phyloP scores from a whole-genome alignment of 2,888 invertebrate species.

The Aporophyla nigra region DNA sequence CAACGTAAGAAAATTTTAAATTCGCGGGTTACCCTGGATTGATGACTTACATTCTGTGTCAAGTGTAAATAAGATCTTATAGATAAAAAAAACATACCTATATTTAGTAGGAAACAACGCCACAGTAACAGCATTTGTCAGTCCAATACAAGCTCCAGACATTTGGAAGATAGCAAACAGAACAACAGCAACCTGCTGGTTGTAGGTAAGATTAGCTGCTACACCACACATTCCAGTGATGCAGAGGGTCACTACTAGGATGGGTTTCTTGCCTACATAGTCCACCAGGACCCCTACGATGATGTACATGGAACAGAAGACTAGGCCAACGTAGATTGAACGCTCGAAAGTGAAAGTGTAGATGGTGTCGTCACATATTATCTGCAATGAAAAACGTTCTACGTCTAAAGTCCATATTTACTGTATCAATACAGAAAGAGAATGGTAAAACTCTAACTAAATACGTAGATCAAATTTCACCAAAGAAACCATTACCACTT shows the following conservation, averaged over 20 bases:
- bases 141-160: conserved; percentile 90
- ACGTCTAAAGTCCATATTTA: not conserved
- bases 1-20: too few relatives aligned
- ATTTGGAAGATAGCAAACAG: conserved; percentile 90
- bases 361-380: conserved; percentile 88
- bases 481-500: not conserved
- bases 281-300: conserved; percentile 91
- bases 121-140: conserved; percentile 90
- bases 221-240: conserved; percentile 90
- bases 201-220: conserved; percentile 90
- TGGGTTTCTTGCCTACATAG: conserved; percentile 89
- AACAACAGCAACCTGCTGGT: conserved; percentile 91
- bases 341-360: conserved; percentile 92
- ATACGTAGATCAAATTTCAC: not conserved
- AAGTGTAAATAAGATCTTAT: not conserved
- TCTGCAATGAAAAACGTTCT: conserved; percentile 68
- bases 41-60: not conserved
- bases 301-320: conserved; percentile 92
- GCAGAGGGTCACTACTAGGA: conserved; percentile 86
- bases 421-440: not conserved
- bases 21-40: too few relatives aligned
- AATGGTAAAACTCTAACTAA: not conserved
- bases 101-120: conserved; percentile 91
- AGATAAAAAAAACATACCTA: conserved; percentile 73
- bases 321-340: conserved; percentile 92